Evolutionary conservation across 30 jellyfish, hydroid and myxozoan species (phyloP).

Genomic region (Mastigias papua): DNA sequence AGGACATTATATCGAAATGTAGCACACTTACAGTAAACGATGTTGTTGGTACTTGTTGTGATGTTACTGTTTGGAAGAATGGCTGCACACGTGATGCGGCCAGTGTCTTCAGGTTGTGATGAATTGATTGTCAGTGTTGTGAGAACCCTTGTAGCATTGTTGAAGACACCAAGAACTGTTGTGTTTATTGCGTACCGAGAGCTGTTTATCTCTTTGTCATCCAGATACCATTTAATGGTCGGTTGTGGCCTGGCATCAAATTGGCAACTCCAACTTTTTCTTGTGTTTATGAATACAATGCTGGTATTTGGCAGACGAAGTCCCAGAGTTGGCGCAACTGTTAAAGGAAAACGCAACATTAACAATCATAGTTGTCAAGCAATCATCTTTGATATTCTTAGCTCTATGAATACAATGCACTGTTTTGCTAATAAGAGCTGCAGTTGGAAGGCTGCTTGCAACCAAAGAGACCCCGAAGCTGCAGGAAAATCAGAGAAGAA

Average conservation of each 20-base stretch:
- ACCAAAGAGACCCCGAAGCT: too few relatives aligned
- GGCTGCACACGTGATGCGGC: slow-evolving; percentile 56
- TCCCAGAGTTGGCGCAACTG: slow-evolving; percentile 71
- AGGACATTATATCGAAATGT: too few relatives aligned
- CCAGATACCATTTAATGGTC: slow-evolving; percentile 56
- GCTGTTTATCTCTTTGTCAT: slow-evolving; percentile 26
- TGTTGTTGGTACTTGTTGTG: slow-evolving; percentile 32
- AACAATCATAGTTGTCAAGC: too few relatives aligned
- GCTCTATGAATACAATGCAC: too few relatives aligned
- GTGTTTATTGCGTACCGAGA: slow-evolving; percentile 54
- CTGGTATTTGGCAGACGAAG: slow-evolving; percentile 9
- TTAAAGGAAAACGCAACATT: not conserved
- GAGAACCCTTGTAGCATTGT: slow-evolving; percentile 12
- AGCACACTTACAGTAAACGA: slow-evolving; percentile 71
- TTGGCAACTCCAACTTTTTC: slow-evolving; percentile 37
- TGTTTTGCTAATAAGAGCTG: too few relatives aligned
- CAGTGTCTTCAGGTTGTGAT: slow-evolving; percentile 70
- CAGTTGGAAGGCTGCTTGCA: too few relatives aligned
- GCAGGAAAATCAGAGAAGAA: too few relatives aligned
- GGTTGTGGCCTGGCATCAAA: slow-evolving; percentile 74
- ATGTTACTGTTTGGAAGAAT: slow-evolving; percentile 20
- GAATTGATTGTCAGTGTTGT: slow-evolving; percentile 29
- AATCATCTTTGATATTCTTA: too few relatives aligned
- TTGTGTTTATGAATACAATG: slow-evolving; percentile 22
- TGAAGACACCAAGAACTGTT: slow-evolving; percentile 28